Evolutionary conservation across 23 tunicate genomes (phyloP), one percentile per base, ranked within the genome.

Genomic region (Ascidia mentula): DNA sequence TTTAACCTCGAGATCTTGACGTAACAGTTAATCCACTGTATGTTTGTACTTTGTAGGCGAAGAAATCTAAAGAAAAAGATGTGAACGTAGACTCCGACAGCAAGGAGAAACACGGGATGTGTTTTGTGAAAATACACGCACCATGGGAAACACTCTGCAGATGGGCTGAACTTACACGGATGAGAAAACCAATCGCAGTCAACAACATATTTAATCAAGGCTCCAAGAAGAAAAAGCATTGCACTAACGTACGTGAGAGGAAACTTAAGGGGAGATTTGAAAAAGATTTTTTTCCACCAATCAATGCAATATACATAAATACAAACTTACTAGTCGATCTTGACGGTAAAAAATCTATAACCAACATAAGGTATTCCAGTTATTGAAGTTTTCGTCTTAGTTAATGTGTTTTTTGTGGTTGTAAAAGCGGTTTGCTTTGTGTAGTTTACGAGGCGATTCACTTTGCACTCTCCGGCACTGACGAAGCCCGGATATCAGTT

Each of bases 81-180:
- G n/a, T n/a, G n/a, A n/a, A n/a, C n/a, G n/a, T n/a, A n/a, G n/a
- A n/a, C n/a, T n/a, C n/a, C n/a, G n/a, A n/a, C n/a, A 3, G 24
- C 13, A 53, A 53, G 24, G 65, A 53, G 24, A 53, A 69, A 37
- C 42, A 60, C 0, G 69, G 78, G 34, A 76, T 70, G 18, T 30
- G 31, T 34, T 85, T 85, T 42, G 69, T 85, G 22, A 85, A 85
- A 78, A 74, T 85, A 13, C 83, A 85, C 42, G 89, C 89, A 0
- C 72, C 82, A 15, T 85, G 89, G 89, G 82, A 85, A 0, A 76
- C 73, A 6, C 39, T 85, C 24, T 85, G 83, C 45, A 77, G 45
- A 34, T 85, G 82, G 82, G 89, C 89, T 36, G 79, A 85, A 71
- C 70, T 85, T 18, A 78, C 82, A 15, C 40, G 89, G 45, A 72